A percentile compares a stretch with the other conserved stretches of the same genome.
phyloP scores from a whole-genome alignment of 2,888 invertebrate species.

The Julus scanicus region DNA sequence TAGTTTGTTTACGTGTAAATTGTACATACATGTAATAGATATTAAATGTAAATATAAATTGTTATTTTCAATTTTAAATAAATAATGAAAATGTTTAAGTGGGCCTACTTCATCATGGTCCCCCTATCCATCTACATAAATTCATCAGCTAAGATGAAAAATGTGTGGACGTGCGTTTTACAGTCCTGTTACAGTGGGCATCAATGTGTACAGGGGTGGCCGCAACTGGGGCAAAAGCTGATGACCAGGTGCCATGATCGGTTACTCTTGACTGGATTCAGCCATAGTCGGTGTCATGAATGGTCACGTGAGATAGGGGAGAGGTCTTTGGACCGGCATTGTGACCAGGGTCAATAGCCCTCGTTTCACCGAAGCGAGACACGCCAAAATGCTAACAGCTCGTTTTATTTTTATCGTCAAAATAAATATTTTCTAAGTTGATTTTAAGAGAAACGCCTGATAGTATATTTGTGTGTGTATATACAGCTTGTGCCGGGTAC shows the following conservation, averaged over 20 bases:
- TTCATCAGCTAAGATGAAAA: too few species aligned
- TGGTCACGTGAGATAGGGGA: background rate
- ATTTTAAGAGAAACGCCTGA: background rate
- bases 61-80: too few species aligned
- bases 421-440: conserved; percentile 2
- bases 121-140: too few species aligned
- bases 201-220: too few species aligned
- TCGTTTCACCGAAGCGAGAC: background rate
- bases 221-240: background rate
- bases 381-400: background rate
- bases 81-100: too few species aligned
- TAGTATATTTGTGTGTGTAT: background rate
- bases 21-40: too few species aligned
- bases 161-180: too few species aligned
- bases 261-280: background rate
- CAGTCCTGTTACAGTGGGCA: too few species aligned
- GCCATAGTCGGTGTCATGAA: background rate
- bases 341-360: background rate
- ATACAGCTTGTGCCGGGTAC: too few species aligned
- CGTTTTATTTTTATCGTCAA: background rate
- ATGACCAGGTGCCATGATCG: background rate
- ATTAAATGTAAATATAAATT: too few species aligned
- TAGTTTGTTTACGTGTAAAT: too few species aligned
- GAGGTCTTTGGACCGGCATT: background rate
- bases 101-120: too few species aligned